A percentile compares a stretch with the other conserved stretches of the same genome.
Conservation (phyloP, 2,888 invertebrate species). For the Aspidiotus destructor region DNA sequence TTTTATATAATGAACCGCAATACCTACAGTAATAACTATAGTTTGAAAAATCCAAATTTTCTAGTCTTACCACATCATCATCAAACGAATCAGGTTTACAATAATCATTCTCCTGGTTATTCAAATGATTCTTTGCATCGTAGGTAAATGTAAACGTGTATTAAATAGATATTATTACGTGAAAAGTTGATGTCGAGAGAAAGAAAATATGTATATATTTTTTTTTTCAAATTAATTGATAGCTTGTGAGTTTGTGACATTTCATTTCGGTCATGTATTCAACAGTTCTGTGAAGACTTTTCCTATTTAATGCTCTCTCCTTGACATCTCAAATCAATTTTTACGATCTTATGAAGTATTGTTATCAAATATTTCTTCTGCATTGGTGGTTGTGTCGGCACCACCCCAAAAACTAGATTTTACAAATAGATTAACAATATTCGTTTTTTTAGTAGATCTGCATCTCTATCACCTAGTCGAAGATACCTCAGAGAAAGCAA, state of each 20-base stretch:
- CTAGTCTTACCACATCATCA: constrained; percentile 67
- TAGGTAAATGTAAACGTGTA: constrained; percentile 14
- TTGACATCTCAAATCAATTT: too few relatives aligned
- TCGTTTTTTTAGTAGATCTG: constrained; percentile 35
- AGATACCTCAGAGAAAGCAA: constrained; percentile 33
- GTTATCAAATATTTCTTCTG: too few relatives aligned
- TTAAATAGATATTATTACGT: neutral
- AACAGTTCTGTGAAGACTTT: too few relatives aligned
- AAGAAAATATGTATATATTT: neutral
- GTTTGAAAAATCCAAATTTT: constrained; percentile 63
- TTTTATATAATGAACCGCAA: constrained; percentile 10
- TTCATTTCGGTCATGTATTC: too few relatives aligned
- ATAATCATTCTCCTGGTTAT: constrained; percentile 33
- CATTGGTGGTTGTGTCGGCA: too few relatives aligned
- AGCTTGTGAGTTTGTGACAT: too few relatives aligned
- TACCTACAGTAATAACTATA: constrained; percentile 21
- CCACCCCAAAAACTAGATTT: too few relatives aligned
- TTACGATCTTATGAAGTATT: too few relatives aligned
- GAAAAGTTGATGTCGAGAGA: too few relatives aligned
- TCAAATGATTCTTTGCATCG: constrained; percentile 20
- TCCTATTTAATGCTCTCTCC: too few relatives aligned
- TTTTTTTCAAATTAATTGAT: neutral
- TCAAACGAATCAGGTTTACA: constrained; percentile 54
- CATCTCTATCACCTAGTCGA: constrained; percentile 38
- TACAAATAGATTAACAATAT: too few relatives aligned